These are phyloP conservation scores for Protonibea diacanthus DNA, from an alignment of 2,797 vertebrate species.

Conservation along the genomic window DNA sequence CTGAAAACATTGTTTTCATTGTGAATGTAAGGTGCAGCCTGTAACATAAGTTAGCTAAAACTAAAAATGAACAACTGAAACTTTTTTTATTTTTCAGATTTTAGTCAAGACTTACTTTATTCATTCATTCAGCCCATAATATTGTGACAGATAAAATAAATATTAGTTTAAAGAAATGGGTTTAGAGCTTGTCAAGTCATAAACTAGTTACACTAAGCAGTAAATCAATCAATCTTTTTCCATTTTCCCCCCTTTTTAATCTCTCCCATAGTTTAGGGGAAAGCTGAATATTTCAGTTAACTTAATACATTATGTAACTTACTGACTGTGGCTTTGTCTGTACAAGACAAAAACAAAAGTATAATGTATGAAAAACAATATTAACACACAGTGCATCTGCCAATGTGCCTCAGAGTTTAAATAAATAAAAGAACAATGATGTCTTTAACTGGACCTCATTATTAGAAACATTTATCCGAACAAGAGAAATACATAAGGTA, in stretches of 20 bases:
- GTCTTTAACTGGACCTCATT: neutral
- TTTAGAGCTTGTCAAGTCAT: neutral
- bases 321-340: neutral
- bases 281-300: neutral
- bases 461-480: no score
- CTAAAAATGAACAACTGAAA: neutral
- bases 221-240: neutral
- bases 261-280: neutral
- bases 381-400: no score
- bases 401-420: no score
- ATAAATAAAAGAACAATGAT: no score
- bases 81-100: neutral
- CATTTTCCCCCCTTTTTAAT: neutral
- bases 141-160: neutral
- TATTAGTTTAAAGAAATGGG: neutral
- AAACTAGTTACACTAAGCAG: neutral
- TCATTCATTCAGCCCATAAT: neutral
- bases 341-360: neutral
- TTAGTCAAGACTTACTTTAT: neutral
- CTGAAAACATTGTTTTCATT: neutral
- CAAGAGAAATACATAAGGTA: no score
- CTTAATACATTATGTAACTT: neutral
- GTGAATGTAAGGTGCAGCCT: neutral
- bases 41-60: neutral
- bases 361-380: neutral